Conservation (phyloP, 2,113 vertebrate genomes). For the Morone chrysops region DNA sequence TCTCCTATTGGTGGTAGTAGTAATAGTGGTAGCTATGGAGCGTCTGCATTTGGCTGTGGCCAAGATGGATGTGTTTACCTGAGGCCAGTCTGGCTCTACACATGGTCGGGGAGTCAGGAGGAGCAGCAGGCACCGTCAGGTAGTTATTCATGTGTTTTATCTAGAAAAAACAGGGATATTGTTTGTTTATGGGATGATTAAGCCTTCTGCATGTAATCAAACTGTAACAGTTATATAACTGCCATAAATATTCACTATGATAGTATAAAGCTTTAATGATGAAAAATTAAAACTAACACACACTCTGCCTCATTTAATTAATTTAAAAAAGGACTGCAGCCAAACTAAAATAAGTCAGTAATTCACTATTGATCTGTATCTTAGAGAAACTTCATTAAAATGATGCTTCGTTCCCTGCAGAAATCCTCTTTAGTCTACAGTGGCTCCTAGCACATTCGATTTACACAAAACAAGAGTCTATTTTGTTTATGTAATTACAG, state of each 20-base stretch:
- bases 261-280: neutral
- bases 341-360: neutral
- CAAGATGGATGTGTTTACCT: conserved; percentile 82
- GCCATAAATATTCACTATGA: no score
- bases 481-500: conserved; percentile 65
- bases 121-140: conserved; percentile 91
- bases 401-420: conserved; percentile 17
- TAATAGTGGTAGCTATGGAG: neutral
- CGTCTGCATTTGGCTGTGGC: conserved; percentile 10
- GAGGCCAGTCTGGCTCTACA: conserved; percentile 92
- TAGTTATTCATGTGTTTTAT: conserved; percentile 90
- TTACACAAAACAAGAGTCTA: conserved; percentile 31
- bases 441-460: conserved; percentile 34
- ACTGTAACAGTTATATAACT: neutral
- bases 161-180: conserved; percentile 49
- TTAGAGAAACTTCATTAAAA: conserved; percentile 32
- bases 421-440: conserved; percentile 34
- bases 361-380: conserved; percentile 24
- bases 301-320: neutral
- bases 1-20: neutral
- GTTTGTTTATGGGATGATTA: neutral
- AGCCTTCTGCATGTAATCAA: neutral
- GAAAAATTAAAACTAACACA: conserved; percentile 9
- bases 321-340: neutral
- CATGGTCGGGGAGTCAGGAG: conserved; percentile 92